phyloP scores from a whole-genome alignment of 2,888 invertebrate genomes.

The Geophilus truncorum region DNA sequence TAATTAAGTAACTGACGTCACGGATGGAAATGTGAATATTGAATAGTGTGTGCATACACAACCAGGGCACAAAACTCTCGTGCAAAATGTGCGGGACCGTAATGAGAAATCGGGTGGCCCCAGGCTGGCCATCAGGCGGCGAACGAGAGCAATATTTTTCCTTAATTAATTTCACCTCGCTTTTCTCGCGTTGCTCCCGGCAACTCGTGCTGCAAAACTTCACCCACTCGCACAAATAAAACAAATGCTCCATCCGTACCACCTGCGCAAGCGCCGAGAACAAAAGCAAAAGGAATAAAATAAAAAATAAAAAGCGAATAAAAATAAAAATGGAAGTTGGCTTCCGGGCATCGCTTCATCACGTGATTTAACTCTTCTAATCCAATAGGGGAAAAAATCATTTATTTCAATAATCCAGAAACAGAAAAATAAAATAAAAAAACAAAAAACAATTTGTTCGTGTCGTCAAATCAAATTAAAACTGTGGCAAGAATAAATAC shows the following conservation, averaged over 20 bases:
- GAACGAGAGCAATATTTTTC: slow-evolving; percentile 4
- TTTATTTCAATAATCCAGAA: slow-evolving; percentile 10
- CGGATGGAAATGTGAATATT: neutral
- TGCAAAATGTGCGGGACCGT: neutral
- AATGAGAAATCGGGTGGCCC: neutral
- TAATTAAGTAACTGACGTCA: neutral
- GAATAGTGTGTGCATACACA: neutral
- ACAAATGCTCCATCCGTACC: neutral
- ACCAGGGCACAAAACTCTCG: neutral
- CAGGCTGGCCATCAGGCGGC: neutral
- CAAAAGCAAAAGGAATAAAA: too few species aligned
- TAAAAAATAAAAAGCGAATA: neutral
- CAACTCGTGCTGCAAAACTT: neutral
- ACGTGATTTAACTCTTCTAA: neutral
- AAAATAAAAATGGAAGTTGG: neutral
- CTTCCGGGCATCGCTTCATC: neutral
- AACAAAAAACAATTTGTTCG: too few species aligned
- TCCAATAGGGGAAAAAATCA: neutral
- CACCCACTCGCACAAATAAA: slow-evolving; percentile 5
- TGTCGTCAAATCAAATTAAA: neutral
- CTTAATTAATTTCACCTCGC: slow-evolving; percentile 10
- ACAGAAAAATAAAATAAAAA: too few species aligned
- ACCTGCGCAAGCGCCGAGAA: neutral
- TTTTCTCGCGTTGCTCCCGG: neutral
- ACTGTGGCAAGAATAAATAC: neutral